Percentiles rank a stretch among this genome's conserved stretches.
Conservation (phyloP, 2,888 invertebrate species). For the Baccha elongata region DNA sequence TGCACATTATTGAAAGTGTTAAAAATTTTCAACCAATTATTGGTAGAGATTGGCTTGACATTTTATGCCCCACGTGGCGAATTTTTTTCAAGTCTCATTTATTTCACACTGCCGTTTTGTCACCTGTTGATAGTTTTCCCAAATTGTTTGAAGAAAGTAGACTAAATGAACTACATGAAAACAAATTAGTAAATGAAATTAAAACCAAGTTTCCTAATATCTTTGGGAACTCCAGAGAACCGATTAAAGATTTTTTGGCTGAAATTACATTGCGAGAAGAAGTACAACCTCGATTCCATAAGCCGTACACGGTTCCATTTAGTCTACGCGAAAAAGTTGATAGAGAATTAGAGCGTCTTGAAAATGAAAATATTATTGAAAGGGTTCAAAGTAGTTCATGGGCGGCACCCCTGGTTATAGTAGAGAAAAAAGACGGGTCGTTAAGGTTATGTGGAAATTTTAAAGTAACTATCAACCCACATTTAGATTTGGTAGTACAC, state of each 20-base stretch:
- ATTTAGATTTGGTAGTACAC: constrained; percentile 41
- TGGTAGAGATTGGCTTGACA: too few species aligned
- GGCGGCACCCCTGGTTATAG: constrained; percentile 29
- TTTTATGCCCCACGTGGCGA: not conserved
- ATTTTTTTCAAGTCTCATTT: not conserved
- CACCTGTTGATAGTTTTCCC: not conserved
- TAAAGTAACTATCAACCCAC: constrained; percentile 47
- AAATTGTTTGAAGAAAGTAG: constrained; percentile 17
- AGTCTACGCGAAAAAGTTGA: constrained; percentile 35
- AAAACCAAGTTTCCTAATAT: not conserved
- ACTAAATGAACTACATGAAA: not conserved
- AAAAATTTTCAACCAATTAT: constrained; percentile 32
- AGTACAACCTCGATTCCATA: not conserved
- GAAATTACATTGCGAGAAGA: not conserved
- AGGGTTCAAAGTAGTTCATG: constrained; percentile 12
- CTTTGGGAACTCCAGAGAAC: not conserved
- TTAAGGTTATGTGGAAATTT: constrained; percentile 52
- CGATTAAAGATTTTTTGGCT: not conserved
- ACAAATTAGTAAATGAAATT: constrained; percentile 1
- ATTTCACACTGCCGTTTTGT: not conserved
- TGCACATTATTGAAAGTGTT: not conserved
- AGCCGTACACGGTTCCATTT: constrained; percentile 28
- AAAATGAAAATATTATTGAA: constrained; percentile 36
- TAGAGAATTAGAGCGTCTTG: constrained; percentile 17
- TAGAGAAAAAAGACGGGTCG: constrained; percentile 36